A percentile compares a stretch with the other conserved stretches of the same genome.
phyloP scores from a whole-genome alignment of 2,113 vertebrate species.

The Engystomops pustulosus region DNA sequence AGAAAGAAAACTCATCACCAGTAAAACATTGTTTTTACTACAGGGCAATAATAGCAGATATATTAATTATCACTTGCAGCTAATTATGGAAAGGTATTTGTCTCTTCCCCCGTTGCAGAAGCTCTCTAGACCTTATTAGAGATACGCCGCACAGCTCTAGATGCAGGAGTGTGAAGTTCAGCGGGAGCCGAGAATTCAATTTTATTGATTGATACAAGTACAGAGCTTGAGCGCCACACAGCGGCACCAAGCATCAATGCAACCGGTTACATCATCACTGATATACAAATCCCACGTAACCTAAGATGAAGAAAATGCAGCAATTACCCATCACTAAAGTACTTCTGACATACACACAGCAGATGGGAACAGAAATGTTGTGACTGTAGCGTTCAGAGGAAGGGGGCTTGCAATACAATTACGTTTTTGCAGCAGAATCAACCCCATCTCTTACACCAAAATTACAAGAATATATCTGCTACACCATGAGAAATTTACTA shows the following conservation, averaged over 20 bases:
- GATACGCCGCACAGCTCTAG: background rate
- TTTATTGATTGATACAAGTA: background rate
- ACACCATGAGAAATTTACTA: background rate
- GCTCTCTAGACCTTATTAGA: slow-evolving; percentile 27
- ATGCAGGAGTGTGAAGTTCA: slow-evolving; percentile 14
- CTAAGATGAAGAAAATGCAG: background rate
- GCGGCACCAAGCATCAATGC: slow-evolving; percentile 1
- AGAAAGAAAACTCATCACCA: background rate
- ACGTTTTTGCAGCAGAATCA: too few relatives aligned
- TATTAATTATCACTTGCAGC: slow-evolving; percentile 51
- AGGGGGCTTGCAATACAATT: too few relatives aligned
- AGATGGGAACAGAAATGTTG: too few relatives aligned
- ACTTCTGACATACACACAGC: background rate
- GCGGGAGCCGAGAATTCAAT: background rate
- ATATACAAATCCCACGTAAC: background rate
- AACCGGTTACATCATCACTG: background rate
- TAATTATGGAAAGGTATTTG: slow-evolving; percentile 39
- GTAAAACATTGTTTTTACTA: slow-evolving; percentile 10
- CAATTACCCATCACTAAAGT: background rate
- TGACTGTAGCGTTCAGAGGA: too few relatives aligned
- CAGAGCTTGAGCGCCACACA: slow-evolving; percentile 48
- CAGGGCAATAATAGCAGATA: slow-evolving; percentile 6
- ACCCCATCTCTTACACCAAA: too few relatives aligned
- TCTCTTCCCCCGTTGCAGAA: slow-evolving; percentile 21
- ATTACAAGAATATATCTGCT: too few relatives aligned